phyloP scores from a whole-genome alignment of 2,888 invertebrate species.

The Agrochola lota region DNA sequence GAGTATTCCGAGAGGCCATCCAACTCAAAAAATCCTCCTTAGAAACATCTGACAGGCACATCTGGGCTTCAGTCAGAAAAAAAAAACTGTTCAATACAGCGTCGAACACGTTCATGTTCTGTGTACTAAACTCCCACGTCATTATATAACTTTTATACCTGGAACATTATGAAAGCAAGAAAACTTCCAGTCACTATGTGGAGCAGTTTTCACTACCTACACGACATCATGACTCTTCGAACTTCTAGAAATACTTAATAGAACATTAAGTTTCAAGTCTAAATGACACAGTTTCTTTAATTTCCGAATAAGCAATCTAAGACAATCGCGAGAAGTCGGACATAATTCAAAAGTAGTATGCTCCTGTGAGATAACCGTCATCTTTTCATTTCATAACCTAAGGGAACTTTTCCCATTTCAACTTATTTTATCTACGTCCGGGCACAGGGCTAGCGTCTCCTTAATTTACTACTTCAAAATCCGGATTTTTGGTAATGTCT shows the following conservation, averaged over 20 bases:
- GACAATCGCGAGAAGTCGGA: constrained; percentile 74
- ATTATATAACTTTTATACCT: too few relatives aligned
- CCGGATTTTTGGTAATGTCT: constrained; percentile 70
- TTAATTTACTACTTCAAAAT: constrained; percentile 80
- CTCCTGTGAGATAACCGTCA: constrained; percentile 82
- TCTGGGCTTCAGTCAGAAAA: background rate
- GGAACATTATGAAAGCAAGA: background rate
- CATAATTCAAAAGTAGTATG: constrained; percentile 85
- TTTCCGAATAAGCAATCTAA: constrained; percentile 63
- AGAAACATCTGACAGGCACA: background rate
- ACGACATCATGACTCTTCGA: background rate
- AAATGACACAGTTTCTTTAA: constrained; percentile 26
- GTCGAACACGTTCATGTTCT: background rate
- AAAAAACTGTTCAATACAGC: background rate
- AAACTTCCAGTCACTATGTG: background rate
- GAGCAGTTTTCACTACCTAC: background rate
- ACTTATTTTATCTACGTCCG: constrained; percentile 82
- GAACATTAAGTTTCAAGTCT: background rate
- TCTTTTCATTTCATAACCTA: constrained; percentile 88
- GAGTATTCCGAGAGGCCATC: background rate
- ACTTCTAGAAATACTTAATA: background rate
- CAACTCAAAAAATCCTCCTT: background rate
- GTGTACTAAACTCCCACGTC: background rate
- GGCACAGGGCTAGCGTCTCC: constrained; percentile 66
- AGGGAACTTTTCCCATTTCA: constrained; percentile 89